A percentile compares a stretch with the other conserved stretches of the same genome.
These are phyloP conservation scores for Cotesia typhae DNA, from an alignment of 1,140 invertebrate genomes.

Conservation along the genomic window DNA sequence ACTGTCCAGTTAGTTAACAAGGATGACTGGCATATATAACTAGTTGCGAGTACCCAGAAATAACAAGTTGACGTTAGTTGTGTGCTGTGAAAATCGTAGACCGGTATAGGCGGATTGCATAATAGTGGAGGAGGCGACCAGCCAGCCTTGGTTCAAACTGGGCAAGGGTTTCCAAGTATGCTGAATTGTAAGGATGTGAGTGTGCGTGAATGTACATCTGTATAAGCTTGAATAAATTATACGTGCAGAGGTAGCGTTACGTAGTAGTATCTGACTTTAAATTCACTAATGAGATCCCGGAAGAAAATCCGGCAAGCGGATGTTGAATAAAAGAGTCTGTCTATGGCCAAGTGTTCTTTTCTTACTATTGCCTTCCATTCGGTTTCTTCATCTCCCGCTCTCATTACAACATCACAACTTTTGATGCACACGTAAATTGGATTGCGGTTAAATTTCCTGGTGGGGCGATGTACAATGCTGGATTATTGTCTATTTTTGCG, in stretches of 20 bases:
- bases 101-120: conserved; percentile 8
- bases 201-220: too few relatives aligned
- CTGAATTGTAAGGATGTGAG: too few relatives aligned
- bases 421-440: conserved; percentile 10
- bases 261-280: conserved; percentile 24
- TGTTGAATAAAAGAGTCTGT: conserved; percentile 15
- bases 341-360: conserved; percentile 5
- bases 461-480: neutral
- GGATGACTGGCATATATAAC: conserved; percentile 34
- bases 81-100: conserved; percentile 19
- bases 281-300: conserved; percentile 30
- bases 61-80: conserved; percentile 24
- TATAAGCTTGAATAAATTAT: conserved; percentile 26
- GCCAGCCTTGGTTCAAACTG: conserved; percentile 7
- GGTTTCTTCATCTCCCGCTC: too few relatives aligned
- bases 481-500: neutral
- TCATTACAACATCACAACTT: neutral
- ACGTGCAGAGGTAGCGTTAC: neutral
- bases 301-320: conserved; percentile 20
- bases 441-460: neutral
- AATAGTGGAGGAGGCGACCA: conserved; percentile 11
- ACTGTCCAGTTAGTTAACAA: conserved; percentile 22
- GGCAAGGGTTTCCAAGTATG: neutral
- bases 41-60: conserved; percentile 15
- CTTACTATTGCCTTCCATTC: neutral